A percentile compares a stretch with the other conserved stretches of the same genome.
These are phyloP conservation scores for Molossus molossus DNA, from an alignment of 2,797 vertebrate species.

Conservation along the genomic window DNA sequence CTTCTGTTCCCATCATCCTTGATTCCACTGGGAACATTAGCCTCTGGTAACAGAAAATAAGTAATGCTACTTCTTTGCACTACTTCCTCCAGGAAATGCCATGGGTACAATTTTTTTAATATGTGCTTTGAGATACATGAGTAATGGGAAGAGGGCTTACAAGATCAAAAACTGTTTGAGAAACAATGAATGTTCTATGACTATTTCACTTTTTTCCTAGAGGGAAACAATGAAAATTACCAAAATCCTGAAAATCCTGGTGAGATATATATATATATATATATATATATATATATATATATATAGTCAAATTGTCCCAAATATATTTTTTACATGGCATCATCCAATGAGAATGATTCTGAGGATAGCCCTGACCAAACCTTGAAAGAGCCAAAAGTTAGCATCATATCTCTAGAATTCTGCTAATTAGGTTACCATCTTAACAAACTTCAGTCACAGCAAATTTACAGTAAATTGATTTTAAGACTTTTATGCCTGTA, in stretches of 20 bases:
- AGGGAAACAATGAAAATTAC: neutral
- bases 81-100: neutral
- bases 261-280: neutral
- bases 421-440: neutral
- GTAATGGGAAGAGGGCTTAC: neutral
- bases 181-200: neutral
- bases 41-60: neutral
- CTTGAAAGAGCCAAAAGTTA: neutral
- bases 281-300: neutral
- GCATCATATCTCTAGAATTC: neutral
- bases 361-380: neutral
- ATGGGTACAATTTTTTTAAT: neutral
- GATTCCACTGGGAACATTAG: neutral
- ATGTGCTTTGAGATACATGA: neutral
- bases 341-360: neutral
- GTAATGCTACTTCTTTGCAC: neutral
- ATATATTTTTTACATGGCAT: neutral
- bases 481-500: neutral
- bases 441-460: neutral
- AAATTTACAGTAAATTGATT: neutral
- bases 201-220: neutral
- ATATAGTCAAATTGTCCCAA: neutral
- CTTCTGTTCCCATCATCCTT: neutral
- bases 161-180: neutral
- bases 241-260: neutral